phyloP scores from a whole-genome alignment of 2,113 vertebrate species.

The Trinectes maculatus region DNA sequence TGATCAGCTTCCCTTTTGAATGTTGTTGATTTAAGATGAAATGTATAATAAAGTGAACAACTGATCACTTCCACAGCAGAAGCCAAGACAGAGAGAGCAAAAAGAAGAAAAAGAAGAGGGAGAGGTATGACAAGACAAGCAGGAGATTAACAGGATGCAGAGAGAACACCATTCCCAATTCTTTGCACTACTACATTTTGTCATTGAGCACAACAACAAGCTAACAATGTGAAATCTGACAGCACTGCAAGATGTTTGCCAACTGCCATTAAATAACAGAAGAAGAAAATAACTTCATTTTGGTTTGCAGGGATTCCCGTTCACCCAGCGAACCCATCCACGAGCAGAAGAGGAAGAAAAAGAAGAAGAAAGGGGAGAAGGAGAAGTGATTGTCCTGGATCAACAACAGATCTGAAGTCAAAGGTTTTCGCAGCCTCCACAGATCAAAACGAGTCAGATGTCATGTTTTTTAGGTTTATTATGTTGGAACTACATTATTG shows the following conservation, averaged over 20 bases:
- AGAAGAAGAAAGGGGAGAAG: slow-evolving; percentile 74
- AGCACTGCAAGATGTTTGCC: too few species aligned
- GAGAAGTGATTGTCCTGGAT: too few species aligned
- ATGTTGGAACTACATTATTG: slow-evolving; percentile 5
- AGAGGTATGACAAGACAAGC: too few species aligned
- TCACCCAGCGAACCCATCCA: slow-evolving; percentile 84
- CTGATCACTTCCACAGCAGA: slow-evolving; percentile 74
- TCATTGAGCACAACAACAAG: too few species aligned
- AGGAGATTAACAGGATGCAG: too few species aligned
- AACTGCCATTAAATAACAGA: too few species aligned
- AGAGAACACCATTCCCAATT: too few species aligned
- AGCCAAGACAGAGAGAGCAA: slow-evolving; percentile 74
- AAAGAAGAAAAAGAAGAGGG: slow-evolving; percentile 70
- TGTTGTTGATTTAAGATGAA: not conserved
- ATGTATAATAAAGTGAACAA: not conserved
- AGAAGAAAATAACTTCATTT: too few species aligned
- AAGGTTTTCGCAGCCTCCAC: not conserved
- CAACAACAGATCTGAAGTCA: slow-evolving; percentile 54
- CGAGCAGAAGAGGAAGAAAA: slow-evolving; percentile 84
- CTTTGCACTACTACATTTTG: too few species aligned
- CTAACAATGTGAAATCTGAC: too few species aligned
- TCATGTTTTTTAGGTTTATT: too few species aligned
- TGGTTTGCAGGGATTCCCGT: slow-evolving; percentile 79
- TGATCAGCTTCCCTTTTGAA: not conserved
- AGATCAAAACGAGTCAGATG: not conserved